Base-by-base conservation (phyloP, 1,140 invertebrate species). In the Meloidogyne floridensis region DNA sequence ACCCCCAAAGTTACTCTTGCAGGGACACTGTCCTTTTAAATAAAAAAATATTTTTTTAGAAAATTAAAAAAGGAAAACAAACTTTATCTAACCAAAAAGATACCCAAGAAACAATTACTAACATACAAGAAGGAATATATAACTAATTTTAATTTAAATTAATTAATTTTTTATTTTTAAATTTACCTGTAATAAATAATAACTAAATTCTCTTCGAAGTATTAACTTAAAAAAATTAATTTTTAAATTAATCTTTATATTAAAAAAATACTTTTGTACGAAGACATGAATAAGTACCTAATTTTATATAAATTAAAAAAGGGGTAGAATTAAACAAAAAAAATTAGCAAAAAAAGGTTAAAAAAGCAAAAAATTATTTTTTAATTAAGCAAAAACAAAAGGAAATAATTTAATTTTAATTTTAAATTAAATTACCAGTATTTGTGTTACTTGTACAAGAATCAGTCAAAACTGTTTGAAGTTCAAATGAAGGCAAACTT, bases 201-300 rank as follows among this genome's bases (percentile, higher is more conserved):
- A 97, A 92, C 94, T 95, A 94, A 97, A 98, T 92, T 97, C 95
- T 89, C 96, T 92, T 91, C 97, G 96, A 93, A 98, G 96, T 86
- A 96, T 93, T 87, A 97, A 92, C 59, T 65, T 9, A 54, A 54
- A 54, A 10, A 54, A 54, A 11, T 10, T 11, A 11, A 10, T 54
- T 54, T 54, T 53, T 8, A 53, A 53, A 53, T 53, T 53, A 53
- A 54, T 11, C 7, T n/a, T 65, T 59, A 3, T 15, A 59, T 15
- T 15, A 3, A 65, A 65, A 65, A n/a, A 65, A 65, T n/a, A 65
- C 59, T 91, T 96, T 95, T 87, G 97, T 95, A 91, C 96, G 95
- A 85, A 97, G 91, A 91, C 96, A 98, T 6, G 84, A 86, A 72
- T 87, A 88, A 76, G 80, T 80, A 59, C 87, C 86, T 87, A 77